A percentile compares a stretch with the other conserved stretches of the same genome.
Conservation (phyloP, 2,888 invertebrate species). For the Drosophila paranaensis region DNA sequence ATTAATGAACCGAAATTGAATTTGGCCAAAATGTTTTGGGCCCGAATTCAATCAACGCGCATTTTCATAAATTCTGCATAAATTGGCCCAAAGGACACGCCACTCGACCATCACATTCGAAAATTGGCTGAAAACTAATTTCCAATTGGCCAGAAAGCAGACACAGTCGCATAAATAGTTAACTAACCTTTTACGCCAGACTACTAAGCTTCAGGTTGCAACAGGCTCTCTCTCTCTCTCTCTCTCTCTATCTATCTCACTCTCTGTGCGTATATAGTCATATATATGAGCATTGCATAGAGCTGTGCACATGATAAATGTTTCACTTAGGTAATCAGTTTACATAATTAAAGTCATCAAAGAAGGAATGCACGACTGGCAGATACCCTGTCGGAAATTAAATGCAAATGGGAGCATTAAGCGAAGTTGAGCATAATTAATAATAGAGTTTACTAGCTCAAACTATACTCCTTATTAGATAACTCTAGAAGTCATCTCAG, state of each 20-base stretch:
- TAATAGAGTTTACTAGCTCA: no score
- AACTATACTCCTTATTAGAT: no score
- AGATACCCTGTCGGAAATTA: constrained; percentile 13
- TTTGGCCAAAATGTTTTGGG: constrained; percentile 44
- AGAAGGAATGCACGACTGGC: neutral
- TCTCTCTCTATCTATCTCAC: neutral
- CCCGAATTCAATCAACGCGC: constrained; percentile 67
- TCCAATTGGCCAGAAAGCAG: constrained; percentile 47
- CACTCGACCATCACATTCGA: constrained; percentile 21
- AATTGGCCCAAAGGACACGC: constrained; percentile 21
- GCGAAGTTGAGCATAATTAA: no score
- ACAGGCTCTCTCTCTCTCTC: neutral
- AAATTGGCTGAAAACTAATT: constrained; percentile 59
- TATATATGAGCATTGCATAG: constrained; percentile 18
- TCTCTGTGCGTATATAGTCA: neutral
- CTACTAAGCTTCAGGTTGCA: constrained; percentile 23
- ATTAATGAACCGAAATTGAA: constrained; percentile 68
- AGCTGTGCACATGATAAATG: constrained; percentile 34
- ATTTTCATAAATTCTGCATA: constrained; percentile 64
- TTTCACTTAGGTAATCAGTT: constrained; percentile 31
- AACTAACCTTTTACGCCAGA: constrained; percentile 50
- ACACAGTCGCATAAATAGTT: constrained; percentile 52
- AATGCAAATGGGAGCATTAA: neutral
- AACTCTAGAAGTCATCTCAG: no score
- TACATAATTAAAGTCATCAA: constrained; percentile 7